Evolutionary conservation across 2,113 vertebrate species (phyloP), one percentile per base, ranked within the genome.

Genomic region (Penelope pileata): DNA sequence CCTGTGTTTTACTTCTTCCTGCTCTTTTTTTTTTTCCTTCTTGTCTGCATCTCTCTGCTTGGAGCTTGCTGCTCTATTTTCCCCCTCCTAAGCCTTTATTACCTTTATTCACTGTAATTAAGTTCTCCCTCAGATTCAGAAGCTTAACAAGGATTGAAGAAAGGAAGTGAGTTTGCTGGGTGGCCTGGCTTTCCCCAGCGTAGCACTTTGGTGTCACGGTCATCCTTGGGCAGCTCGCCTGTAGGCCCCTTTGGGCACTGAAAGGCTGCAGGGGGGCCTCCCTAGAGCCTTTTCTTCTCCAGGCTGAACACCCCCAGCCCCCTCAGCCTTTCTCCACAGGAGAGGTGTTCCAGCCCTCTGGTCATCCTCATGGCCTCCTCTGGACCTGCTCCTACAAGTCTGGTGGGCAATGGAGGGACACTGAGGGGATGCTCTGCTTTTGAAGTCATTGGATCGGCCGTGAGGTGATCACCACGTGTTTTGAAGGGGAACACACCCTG

Each of bases 181-280:
- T 34, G 12, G 47, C 3, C 30, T 42, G 63, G 16, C 42, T 56
- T 36, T 45, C 36, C 74, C 59, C 80, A 54, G 42, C 48, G 48
- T 56, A 56, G 34, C 30, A 12, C 34, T 77, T 66, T 42, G 43
- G 1, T 1, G 36, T 38, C 1, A 0, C 32, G 4, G 27, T 58
- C n/a, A 24, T 40, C n/a, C 36, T 36, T 48, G 0, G 4, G 32
- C 50, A 50, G 48, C 48, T 50, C 22, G 23, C 26, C 51, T 53
- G 26, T 53, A 53, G 15, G 51, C 13, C 14, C 27, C 27, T 27
- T 53, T 9, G 27, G 51, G 51, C 26, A 27, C 51, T 53, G 51
- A 26, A 14, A 53, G 51, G 51, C 26, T 5, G 4, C 51, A 7
- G 5, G 15, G 12, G 27, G 8, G 51, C 14, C 13, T 29, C 51